Conservation (phyloP, 2,888 invertebrate species). For the Salticus scenicus region DNA sequence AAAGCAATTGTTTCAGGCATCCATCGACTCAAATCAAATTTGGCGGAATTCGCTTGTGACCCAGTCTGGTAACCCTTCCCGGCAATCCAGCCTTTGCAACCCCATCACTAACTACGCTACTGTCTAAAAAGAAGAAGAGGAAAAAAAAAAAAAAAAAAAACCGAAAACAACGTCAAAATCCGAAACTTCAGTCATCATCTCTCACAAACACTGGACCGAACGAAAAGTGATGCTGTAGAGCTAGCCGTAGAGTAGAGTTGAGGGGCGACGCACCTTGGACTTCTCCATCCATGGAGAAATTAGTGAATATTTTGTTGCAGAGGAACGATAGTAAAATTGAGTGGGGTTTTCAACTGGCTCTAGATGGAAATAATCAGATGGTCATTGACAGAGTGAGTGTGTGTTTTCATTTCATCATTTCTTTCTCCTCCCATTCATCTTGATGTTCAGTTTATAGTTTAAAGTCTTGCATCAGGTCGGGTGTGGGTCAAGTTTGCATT, state of each 20-base stretch:
- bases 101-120: conserved; percentile 32
- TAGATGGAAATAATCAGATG: conserved; percentile 40
- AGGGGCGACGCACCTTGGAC: neutral
- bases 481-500: too few species aligned
- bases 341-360: conserved; percentile 53
- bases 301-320: conserved; percentile 59
- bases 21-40: neutral
- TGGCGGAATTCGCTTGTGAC: neutral
- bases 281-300: conserved; percentile 47
- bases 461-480: too few species aligned
- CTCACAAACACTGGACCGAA: neutral
- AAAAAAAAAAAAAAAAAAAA: too few species aligned
- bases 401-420: neutral
- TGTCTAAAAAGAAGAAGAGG: neutral
- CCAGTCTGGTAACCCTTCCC: neutral
- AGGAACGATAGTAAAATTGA: conserved; percentile 40
- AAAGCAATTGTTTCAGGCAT: too few species aligned
- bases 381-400: conserved; percentile 50
- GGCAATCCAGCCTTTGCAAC: conserved; percentile 11
- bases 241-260: neutral
- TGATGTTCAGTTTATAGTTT: too few species aligned
- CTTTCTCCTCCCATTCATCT: neutral
- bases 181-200: neutral
- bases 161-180: conserved; percentile 24
- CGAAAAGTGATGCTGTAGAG: neutral